phyloP scores from a whole-genome alignment of 2,888 invertebrate genomes.

The Ernsta delagoae region DNA sequence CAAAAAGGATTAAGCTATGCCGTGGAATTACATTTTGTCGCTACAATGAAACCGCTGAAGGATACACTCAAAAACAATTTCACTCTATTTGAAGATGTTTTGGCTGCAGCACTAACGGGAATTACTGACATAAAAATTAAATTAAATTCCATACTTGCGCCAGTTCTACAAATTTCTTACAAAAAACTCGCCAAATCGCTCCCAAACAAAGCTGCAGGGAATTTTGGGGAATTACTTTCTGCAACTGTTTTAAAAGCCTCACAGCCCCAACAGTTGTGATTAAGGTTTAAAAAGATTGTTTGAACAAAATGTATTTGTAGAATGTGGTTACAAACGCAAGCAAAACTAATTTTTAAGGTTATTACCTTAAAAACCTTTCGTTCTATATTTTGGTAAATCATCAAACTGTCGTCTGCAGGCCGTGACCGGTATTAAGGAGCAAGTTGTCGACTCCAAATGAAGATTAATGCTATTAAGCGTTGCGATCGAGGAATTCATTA shows the following conservation, averaged over 20 bases:
- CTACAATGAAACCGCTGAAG: slow-evolving; percentile 29
- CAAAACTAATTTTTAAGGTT: slow-evolving; percentile 14
- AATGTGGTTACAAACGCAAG: no score
- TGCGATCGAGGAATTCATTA: slow-evolving; percentile 34
- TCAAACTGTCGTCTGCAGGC: slow-evolving; percentile 32
- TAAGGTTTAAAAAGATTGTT: not conserved
- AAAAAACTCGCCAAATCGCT: slow-evolving; percentile 29
- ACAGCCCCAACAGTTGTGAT: not conserved
- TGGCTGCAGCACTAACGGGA: slow-evolving; percentile 4
- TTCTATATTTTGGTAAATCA: slow-evolving; percentile 33
- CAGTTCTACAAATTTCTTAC: no score
- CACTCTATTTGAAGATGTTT: slow-evolving; percentile 17
- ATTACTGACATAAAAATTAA: not conserved
- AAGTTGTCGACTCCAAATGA: slow-evolving; percentile 25
- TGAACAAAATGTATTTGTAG: no score
- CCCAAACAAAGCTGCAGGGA: slow-evolving; percentile 29
- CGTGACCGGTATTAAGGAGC: slow-evolving; percentile 11
- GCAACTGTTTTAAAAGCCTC: slow-evolving; percentile 20
- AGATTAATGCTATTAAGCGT: slow-evolving; percentile 35
- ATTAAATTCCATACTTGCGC: not conserved
- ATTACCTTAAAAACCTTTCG: no score
- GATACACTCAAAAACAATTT: slow-evolving; percentile 26
- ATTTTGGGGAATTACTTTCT: slow-evolving; percentile 18
- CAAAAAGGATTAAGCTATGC: slow-evolving; percentile 32
- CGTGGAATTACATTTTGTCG: slow-evolving; percentile 31